phyloP scores from a whole-genome alignment of 2,113 vertebrate genomes.

The Eclectus roratus region DNA sequence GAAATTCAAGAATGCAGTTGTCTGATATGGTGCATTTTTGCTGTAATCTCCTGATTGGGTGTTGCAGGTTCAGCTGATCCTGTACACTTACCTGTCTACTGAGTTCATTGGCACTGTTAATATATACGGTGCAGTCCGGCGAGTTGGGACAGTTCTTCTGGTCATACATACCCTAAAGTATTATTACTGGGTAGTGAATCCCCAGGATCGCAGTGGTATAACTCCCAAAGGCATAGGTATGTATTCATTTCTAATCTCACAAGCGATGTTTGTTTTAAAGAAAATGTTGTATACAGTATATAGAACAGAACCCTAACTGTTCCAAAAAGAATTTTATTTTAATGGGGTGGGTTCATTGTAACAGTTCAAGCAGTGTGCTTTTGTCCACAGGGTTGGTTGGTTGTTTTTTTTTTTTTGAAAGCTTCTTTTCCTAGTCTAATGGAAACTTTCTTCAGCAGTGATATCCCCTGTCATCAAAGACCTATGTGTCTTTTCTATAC shows the following conservation, averaged over 20 bases:
- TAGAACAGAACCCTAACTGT: background rate
- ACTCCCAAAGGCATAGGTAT: slow-evolving; percentile 89
- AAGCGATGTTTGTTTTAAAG: background rate
- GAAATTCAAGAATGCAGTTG: background rate
- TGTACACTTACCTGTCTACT: slow-evolving; percentile 94
- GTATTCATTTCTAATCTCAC: background rate
- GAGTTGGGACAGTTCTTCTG: slow-evolving; percentile 93
- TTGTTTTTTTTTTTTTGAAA: background rate
- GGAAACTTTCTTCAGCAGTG: background rate
- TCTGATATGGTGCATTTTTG: background rate
- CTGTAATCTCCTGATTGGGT: background rate
- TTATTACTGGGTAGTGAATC: slow-evolving; percentile 95
- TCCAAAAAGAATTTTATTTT: background rate
- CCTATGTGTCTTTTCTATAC: background rate
- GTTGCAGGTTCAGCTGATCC: slow-evolving; percentile 86
- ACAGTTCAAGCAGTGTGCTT: background rate
- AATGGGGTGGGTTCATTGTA: background rate
- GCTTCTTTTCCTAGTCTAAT: background rate
- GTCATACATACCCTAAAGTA: slow-evolving; percentile 96
- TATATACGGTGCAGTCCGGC: slow-evolving; percentile 92
- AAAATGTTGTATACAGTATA: background rate
- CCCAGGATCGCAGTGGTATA: slow-evolving; percentile 94
- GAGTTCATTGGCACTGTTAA: slow-evolving; percentile 96
- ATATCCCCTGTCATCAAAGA: background rate
- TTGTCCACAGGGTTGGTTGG: background rate